Evolutionary conservation across 2,113 vertebrate species (phyloP), one percentile per base, ranked within the genome.

Genomic region (Aegotheles bennettii): DNA sequence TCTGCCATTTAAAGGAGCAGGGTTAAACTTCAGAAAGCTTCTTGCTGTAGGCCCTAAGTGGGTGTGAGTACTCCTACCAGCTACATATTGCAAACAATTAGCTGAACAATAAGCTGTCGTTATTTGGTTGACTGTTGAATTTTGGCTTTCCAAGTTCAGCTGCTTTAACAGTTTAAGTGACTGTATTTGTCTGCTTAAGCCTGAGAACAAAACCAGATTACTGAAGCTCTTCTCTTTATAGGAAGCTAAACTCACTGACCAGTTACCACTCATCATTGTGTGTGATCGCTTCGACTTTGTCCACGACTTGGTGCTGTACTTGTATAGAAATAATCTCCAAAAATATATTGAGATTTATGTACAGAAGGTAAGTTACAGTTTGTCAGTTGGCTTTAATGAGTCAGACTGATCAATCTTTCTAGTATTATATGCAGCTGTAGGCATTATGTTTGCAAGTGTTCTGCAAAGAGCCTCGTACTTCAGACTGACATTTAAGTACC

Each of bases 281-380:
- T 99, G 99, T 33, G 99, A 99, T 95, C 99, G 99, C 57, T 99
- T 99, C 92, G 99, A 99, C 97, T 99, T 99, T 91, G 99, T 99
- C 96, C 99, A 99, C 33, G 99, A 99, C 96, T 97, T 99, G 97
- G 99, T 99, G 96, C 98, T 99, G 76, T 99, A 99, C 97, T 97
- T 99, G 97, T 99, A 99, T 95, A 99, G 99, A 97, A 99, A 99
- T 98, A 99, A 98, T 97, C 98, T 99, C 93, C 99, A 99, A 97
- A 99, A 99, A 77, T 99, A 99, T 89, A 99, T 99, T 82, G 99
- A 99, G 97, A 99, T 99, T 96, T 99, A 99, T 76, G 99, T 99
- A 42, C 99, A 99, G 96, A 99, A 99, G 98, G 99, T 99, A 97
- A 97, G 98, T 78, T 57, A 25, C 23, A 63, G 2, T 20, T 35